Percentiles rank a stretch among this genome's conserved stretches.
phyloP scores from a whole-genome alignment of 2,113 vertebrate species.

The Stegastes partitus region DNA sequence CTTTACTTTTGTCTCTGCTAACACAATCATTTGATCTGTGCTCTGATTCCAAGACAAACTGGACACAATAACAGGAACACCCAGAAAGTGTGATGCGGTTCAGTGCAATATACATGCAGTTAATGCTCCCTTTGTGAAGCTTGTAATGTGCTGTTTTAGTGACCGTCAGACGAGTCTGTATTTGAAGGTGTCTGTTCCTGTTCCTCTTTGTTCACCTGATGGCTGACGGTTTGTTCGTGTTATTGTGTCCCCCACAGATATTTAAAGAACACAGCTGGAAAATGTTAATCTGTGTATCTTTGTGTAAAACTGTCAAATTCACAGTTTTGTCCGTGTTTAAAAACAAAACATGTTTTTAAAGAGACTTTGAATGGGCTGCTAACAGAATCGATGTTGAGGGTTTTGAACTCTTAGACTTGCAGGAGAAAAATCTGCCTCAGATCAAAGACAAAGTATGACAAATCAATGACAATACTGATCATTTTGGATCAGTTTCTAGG shows the following conservation, averaged over 20 bases:
- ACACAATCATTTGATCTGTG: conserved; percentile 10
- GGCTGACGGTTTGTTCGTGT: conserved; percentile 9
- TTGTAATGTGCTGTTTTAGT: background rate
- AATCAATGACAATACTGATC: conserved; percentile 15
- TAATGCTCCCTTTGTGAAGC: background rate
- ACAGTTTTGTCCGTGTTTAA: background rate
- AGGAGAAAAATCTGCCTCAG: background rate
- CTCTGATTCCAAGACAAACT: background rate
- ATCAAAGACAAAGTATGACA: background rate
- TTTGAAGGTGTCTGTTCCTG: background rate
- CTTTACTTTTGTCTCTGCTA: background rate
- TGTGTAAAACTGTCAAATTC: too few relatives aligned
- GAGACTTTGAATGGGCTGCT: background rate
- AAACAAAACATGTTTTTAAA: background rate
- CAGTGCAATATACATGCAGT: conserved; percentile 35
- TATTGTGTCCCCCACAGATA: background rate
- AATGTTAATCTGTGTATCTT: too few relatives aligned
- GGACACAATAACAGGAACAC: conserved; percentile 17
- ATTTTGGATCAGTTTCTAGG: background rate
- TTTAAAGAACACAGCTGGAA: background rate
- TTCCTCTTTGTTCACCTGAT: conserved; percentile 13
- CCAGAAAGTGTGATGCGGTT: background rate
- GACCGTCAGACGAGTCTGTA: background rate
- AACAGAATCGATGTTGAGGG: background rate
- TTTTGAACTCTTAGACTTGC: conserved; percentile 5